These are phyloP conservation scores for Corythornis leucogaster DNA, from an alignment of 2,797 vertebrate species.

Conservation along the genomic window DNA sequence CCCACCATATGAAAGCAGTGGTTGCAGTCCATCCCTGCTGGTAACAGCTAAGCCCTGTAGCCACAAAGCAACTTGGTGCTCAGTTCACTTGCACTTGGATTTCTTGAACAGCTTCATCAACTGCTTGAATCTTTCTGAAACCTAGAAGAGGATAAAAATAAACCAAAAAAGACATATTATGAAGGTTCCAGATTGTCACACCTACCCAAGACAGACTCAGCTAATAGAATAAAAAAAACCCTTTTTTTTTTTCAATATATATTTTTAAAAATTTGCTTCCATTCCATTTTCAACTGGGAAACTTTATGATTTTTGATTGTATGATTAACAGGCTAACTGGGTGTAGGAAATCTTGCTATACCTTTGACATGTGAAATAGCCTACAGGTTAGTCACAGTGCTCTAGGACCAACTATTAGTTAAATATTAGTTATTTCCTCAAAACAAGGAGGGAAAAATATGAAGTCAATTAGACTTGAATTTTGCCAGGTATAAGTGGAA, in stretches of 20 bases:
- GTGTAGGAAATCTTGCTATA: background rate
- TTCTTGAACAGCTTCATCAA: conserved; percentile 97
- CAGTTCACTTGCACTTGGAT: conserved; percentile 85
- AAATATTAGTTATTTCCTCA: background rate
- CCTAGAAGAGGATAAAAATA: conserved; percentile 73
- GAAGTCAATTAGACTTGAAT: background rate
- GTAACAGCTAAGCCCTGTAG: background rate
- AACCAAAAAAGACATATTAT: background rate
- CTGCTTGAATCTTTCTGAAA: conserved; percentile 92
- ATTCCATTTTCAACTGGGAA: background rate
- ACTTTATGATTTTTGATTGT: background rate
- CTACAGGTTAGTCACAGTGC: background rate
- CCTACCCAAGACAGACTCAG: background rate
- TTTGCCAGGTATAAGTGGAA: background rate
- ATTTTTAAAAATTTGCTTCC: background rate
- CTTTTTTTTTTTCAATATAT: background rate
- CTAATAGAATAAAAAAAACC: background rate
- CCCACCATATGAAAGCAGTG: background rate
- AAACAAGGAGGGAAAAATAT: background rate
- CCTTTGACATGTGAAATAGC: background rate
- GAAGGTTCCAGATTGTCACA: background rate
- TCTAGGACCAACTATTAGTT: background rate
- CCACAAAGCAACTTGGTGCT: background rate
- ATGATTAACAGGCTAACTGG: background rate
- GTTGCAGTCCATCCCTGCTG: background rate